Percentiles rank a stretch among this genome's conserved stretches.
Conservation (phyloP, 2,113 vertebrate species). For the Scopus umbretta region DNA sequence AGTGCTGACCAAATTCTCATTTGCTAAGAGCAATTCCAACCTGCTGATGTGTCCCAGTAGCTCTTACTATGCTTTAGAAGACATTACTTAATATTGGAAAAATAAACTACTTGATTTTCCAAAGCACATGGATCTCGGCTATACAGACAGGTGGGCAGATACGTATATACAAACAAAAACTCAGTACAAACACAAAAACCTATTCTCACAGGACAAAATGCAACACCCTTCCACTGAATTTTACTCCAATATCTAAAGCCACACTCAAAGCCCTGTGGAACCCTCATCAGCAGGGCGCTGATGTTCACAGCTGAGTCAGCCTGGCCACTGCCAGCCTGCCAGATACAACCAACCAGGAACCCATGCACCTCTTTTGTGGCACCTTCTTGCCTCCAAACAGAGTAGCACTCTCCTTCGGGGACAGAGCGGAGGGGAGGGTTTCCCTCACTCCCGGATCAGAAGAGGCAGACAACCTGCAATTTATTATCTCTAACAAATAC, state of each 20-base stretch:
- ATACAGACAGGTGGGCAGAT: not conserved
- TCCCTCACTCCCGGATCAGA: not conserved
- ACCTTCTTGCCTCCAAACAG: not conserved
- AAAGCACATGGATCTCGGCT: not conserved
- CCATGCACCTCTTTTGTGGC: fast-evolving
- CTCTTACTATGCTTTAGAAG: not conserved
- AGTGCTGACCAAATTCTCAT: not conserved
- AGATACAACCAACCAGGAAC: not conserved
- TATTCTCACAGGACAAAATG: not conserved
- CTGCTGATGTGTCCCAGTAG: not conserved
- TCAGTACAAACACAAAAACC: not conserved
- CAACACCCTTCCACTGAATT: not conserved
- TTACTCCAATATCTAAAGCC: not conserved
- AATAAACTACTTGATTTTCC: not conserved
- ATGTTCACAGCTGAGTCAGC: not conserved
- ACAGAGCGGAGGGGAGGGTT: not conserved
- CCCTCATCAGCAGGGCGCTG: not conserved
- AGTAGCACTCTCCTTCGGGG: not conserved
- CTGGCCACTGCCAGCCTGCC: not conserved
- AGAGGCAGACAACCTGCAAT: not conserved
- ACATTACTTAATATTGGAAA: not conserved
- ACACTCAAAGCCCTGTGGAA: not conserved
- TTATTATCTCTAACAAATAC: not conserved
- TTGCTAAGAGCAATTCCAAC: not conserved
- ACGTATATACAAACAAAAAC: not conserved